Base-by-base conservation (phyloP, 2,888 invertebrate species). In the Macaria liturata region DNA sequence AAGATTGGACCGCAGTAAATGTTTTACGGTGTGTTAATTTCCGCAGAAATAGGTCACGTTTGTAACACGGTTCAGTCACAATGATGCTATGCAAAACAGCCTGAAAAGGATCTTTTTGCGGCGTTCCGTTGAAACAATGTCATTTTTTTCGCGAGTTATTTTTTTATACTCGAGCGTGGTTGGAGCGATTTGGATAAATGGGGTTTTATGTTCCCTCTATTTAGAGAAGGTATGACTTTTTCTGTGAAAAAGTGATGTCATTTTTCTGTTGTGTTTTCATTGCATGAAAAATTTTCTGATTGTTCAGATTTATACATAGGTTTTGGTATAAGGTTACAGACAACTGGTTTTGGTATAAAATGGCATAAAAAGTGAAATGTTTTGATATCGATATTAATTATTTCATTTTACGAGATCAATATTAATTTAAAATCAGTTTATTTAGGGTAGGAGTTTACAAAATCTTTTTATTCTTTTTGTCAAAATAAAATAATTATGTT, bases 1-100 rank as follows among this genome's bases (percentile, higher is more conserved):
- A 76, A 79, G 77, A 84, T 83, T 82, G 78, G 78, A 75, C 76
- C 70, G 71, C 73, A 64, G 72, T 75, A 78, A 79, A 75, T 74
- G 69, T 74, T 75, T 75, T 70, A 73, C 71, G 70, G 65, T 62
- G 66, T 66, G 66, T 65, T 68, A 66, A 64, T 65, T 68, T 65
- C 56, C 53, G 44, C 52, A 61, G 61, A 68, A 65, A 66, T 68
- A 68, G 68, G 68, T 66, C 68, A 66, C 66, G 64, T 68, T 66
- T 68, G 68, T 65, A 61, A 63, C 64, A 58, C 61, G 60, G 54
- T 57, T 64, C 63, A 54, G 61, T 65, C 61, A 64, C 61, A 61
- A 52, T 59, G 64, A 61, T 64, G 59, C 54, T 50, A 61, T 56
- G 46, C 61, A 56, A 53, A 57, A 52, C 62, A 48, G 49, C 34